Evolutionary conservation across 2,113 vertebrate species (phyloP).

Genomic region (Columba janthina): DNA sequence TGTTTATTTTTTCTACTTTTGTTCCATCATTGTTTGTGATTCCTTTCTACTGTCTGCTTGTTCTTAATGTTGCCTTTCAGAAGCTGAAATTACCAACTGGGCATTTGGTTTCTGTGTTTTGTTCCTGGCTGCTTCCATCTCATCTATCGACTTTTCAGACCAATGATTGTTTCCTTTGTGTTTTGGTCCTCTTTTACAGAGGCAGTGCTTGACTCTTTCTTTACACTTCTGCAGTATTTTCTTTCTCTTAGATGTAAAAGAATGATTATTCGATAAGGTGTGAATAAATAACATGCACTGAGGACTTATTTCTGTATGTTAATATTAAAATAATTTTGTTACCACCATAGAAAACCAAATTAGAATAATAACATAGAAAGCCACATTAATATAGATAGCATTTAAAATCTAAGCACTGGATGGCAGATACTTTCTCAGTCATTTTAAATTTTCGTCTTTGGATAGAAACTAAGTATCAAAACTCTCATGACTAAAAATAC

Average conservation of each 20-base stretch:
- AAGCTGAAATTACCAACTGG: constrained; percentile 9
- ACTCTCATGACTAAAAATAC: not conserved
- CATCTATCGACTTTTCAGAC: not conserved
- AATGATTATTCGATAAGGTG: not conserved
- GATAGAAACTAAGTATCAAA: not conserved
- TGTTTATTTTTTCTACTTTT: not conserved
- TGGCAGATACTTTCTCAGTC: not conserved
- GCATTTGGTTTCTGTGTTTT: not conserved
- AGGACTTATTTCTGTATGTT: not conserved
- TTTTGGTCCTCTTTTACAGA: not conserved
- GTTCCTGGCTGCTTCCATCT: not conserved
- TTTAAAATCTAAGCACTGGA: not conserved
- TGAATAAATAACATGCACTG: not conserved
- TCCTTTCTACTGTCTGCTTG: not conserved
- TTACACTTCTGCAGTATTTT: not conserved
- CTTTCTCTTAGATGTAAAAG: not conserved
- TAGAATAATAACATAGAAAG: not conserved
- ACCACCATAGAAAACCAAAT: not conserved
- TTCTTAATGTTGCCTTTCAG: not conserved
- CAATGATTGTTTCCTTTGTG: not conserved
- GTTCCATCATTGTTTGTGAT: not conserved
- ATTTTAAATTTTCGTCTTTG: not conserved
- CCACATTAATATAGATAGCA: not conserved
- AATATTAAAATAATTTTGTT: not conserved
- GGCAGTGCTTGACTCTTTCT: not conserved